These are phyloP conservation scores for Sisyra nigra DNA, from an alignment of 2,888 invertebrate species.

Conservation along the genomic window DNA sequence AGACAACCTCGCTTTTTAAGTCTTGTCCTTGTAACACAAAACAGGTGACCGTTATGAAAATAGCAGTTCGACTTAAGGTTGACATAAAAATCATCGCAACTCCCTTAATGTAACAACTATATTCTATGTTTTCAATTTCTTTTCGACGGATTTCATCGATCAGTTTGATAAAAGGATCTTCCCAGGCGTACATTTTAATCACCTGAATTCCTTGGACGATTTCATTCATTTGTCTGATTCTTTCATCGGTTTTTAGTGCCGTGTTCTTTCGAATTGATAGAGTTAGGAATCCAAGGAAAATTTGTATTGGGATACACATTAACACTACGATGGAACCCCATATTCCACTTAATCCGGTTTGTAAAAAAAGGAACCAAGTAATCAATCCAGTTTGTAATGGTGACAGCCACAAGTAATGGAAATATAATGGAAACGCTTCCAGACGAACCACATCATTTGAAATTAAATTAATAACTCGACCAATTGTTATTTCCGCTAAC, in stretches of 20 bases:
- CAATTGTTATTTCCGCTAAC: slow-evolving; percentile 31
- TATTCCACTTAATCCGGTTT: slow-evolving; percentile 28
- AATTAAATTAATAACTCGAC: slow-evolving; percentile 46
- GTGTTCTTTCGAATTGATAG: slow-evolving; percentile 36
- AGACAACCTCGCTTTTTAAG: slow-evolving; percentile 29
- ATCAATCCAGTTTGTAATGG: slow-evolving; percentile 46
- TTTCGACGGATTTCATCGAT: slow-evolving; percentile 39
- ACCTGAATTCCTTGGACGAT: slow-evolving; percentile 78
- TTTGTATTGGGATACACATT: slow-evolving; percentile 43
- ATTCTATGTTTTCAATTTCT: slow-evolving; percentile 38
- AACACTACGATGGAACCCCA: slow-evolving; percentile 34
- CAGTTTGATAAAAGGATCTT: slow-evolving; percentile 61
- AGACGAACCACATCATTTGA: slow-evolving; percentile 63
- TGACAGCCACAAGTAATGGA: slow-evolving; percentile 58
- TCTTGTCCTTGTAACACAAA: slow-evolving; percentile 31
- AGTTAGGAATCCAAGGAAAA: slow-evolving; percentile 33
- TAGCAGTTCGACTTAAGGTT: slow-evolving; percentile 52
- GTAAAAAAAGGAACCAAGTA: slow-evolving; percentile 34
- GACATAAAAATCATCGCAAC: slow-evolving; percentile 52
- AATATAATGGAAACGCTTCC: slow-evolving; percentile 46
- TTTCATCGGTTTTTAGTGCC: slow-evolving; percentile 62
- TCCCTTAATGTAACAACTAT: slow-evolving; percentile 44
- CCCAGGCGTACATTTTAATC: slow-evolving; percentile 93
- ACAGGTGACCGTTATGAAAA: slow-evolving; percentile 46
- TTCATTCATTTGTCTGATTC: slow-evolving; percentile 80